Evolutionary conservation across 2,797 vertebrate genomes (phyloP), one percentile per base, ranked within the genome.

Genomic region (Sus cebifrons): DNA sequence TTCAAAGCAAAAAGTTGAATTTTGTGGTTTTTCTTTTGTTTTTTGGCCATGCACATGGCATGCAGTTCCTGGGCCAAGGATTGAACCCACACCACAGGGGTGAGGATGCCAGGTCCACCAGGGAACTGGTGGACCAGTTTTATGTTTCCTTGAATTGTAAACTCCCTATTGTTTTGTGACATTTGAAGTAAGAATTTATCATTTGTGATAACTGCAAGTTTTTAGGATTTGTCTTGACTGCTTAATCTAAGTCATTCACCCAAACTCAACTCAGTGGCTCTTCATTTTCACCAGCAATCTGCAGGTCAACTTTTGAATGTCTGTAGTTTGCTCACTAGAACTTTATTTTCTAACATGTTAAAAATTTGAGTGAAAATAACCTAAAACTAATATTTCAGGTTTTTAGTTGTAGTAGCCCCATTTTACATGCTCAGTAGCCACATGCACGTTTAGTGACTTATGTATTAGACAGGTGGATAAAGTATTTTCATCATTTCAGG

Each of bases 181-280:
- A 67, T 5, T 67, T 93, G 44, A 91, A 92, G n/a, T 82, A 65
- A 68, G 82, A 73, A 27, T 73, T 90, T 27, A 94, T 78, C 29
- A 49, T 93, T 89, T 92, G 81, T 70, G 75, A 32, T 78, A 88
- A 36, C 56, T 81, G 36, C 56, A 78, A 4, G 4, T 87, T 95
- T 92, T 93, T 25, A 86, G 56, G 20, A 64, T 92, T 85, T 83
- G 17, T 91, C 54, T 96, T 95, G 60, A 29, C 21, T 96, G 29
- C 20, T 92, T 49, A 49, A 49, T 49, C 27, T 91, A 74, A 93
- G 36, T 96, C 12, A 91, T 0, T 79, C 52, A 71, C 49, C 36
- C 12, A 40, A 16, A 73, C 79, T 75, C 40, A 93, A 14, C 60
- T 88, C n/a, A 56, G 0, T 82, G 77, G 52, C 44, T 25, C 7